Conservation (phyloP, 2,113 vertebrate genomes). For the Parotia lawesii region DNA sequence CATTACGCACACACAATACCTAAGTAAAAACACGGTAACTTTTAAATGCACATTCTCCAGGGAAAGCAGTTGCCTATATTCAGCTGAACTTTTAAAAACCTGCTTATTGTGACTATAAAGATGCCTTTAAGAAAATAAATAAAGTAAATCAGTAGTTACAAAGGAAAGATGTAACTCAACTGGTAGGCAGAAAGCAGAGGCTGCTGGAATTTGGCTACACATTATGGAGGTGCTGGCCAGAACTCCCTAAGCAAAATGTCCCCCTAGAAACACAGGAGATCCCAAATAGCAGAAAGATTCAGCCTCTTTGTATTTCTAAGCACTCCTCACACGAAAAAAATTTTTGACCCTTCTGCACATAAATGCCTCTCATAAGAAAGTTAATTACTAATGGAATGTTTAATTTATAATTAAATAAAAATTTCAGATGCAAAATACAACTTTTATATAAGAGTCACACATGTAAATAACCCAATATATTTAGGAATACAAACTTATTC, state of each 20-base stretch:
- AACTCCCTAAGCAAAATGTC: background rate
- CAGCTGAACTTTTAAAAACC: background rate
- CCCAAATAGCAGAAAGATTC: background rate
- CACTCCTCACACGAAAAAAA: background rate
- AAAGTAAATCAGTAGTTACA: background rate
- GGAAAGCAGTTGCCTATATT: background rate
- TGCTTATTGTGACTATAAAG: background rate
- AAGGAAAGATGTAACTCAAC: background rate
- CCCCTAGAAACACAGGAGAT: background rate
- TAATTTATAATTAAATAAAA: background rate
- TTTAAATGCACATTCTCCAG: background rate
- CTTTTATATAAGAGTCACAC: background rate
- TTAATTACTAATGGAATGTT: background rate
- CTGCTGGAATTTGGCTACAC: background rate
- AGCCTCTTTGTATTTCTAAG: background rate
- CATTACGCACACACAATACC: background rate
- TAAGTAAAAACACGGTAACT: background rate
- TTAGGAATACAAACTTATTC: background rate
- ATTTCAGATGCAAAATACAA: background rate
- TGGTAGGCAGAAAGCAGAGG: background rate
- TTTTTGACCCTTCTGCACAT: background rate
- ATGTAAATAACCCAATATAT: background rate
- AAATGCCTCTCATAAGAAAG: background rate
- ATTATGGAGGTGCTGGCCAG: background rate
- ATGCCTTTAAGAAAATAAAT: background rate